Percentiles rank a stretch among this genome's conserved stretches.
These are phyloP conservation scores for Cheilosia pagana DNA, from an alignment of 2,888 invertebrate genomes.

Conservation along the genomic window DNA sequence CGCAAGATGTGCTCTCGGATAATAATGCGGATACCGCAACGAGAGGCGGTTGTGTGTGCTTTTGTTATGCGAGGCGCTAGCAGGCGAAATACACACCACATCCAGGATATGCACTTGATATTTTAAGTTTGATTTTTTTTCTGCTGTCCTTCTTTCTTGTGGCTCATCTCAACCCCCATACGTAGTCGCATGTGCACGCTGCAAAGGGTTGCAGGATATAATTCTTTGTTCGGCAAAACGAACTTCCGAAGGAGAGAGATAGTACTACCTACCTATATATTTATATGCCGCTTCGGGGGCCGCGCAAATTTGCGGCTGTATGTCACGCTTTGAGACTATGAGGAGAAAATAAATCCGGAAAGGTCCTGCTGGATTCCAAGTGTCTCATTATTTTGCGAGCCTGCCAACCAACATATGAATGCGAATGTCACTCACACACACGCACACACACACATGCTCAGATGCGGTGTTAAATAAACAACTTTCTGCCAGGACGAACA, in stretches of 20 bases:
- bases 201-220: constrained; percentile 66
- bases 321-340: constrained; percentile 45
- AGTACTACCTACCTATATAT: no score
- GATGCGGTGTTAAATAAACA: not conserved
- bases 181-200: constrained; percentile 5
- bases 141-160: constrained; percentile 12
- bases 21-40: constrained; percentile 73
- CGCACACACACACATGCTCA: no score
- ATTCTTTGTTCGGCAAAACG: constrained; percentile 64
- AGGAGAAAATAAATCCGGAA: constrained; percentile 47
- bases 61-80: constrained; percentile 68
- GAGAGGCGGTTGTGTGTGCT: constrained; percentile 71
- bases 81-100: constrained; percentile 72
- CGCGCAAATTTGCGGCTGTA: constrained; percentile 47
- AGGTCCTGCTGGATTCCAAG: constrained; percentile 60
- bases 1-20: constrained; percentile 73
- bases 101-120: constrained; percentile 74
- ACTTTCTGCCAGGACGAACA: constrained; percentile 32
- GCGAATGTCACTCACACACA: not conserved
- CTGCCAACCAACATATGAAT: constrained; percentile 6
- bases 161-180: constrained; percentile 30
- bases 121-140: constrained; percentile 68
- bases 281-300: constrained; percentile 55
- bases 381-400: constrained; percentile 69
- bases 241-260: constrained; percentile 66